phyloP scores from a whole-genome alignment of 2,113 vertebrate species.

The Ovis canadensis region DNA sequence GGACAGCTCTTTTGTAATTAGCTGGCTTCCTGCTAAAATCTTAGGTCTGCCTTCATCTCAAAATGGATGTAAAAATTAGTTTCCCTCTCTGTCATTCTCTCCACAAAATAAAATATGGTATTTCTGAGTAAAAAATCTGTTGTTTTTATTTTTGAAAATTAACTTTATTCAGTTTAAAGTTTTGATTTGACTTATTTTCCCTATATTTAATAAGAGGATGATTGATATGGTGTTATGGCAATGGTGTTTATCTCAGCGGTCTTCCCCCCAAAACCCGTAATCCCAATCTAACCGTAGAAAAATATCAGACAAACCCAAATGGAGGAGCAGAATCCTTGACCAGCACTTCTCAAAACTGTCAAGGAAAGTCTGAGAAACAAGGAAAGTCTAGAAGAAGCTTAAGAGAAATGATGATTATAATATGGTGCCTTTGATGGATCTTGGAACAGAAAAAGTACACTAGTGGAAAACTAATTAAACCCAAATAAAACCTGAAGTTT shows the following conservation, averaged over 20 bases:
- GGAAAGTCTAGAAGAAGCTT: neutral
- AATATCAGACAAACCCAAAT: neutral
- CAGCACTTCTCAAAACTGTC: neutral
- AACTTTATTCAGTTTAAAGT: neutral
- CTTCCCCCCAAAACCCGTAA: neutral
- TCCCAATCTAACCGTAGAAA: neutral
- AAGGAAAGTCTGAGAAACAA: neutral
- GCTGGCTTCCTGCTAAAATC: conserved; percentile 41
- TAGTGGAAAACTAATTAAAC: neutral
- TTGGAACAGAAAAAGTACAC: neutral
- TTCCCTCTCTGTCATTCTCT: neutral
- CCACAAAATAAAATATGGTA: neutral
- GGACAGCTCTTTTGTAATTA: conserved; percentile 61
- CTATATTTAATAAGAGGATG: neutral
- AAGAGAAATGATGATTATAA: neutral
- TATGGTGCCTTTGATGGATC: neutral
- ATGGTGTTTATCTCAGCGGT: neutral
- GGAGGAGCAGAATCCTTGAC: neutral
- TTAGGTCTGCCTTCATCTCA: neutral
- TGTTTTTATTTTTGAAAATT: neutral
- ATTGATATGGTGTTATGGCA: neutral
- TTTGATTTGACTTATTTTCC: neutral
- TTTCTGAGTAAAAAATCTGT: neutral
- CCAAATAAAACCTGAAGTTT: neutral
- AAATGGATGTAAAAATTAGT: neutral